A percentile compares a stretch with the other conserved stretches of the same genome.
Conservation (phyloP, 2,797 vertebrate genomes). For the Chelon labrosus region DNA sequence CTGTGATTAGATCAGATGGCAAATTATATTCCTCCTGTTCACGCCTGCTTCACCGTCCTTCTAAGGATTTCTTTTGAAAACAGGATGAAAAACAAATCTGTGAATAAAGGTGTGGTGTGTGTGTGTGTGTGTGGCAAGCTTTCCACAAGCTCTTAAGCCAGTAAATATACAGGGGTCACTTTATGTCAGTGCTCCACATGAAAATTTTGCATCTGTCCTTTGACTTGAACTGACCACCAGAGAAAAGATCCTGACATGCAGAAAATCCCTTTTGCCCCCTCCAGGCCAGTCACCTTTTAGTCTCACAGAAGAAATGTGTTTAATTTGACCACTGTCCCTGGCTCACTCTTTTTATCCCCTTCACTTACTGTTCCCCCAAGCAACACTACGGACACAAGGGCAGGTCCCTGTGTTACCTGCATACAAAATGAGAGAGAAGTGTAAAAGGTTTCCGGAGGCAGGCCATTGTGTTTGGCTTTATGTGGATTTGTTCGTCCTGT, state of each 20-base stretch:
- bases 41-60: not conserved
- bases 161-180: not conserved
- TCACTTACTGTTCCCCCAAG: slow-evolving; percentile 43
- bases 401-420: slow-evolving; percentile 35
- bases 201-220: not conserved
- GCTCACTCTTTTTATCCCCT: slow-evolving; percentile 39
- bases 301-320: slow-evolving; percentile 31
- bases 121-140: slow-evolving; percentile 4
- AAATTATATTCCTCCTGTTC: slow-evolving; percentile 35
- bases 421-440: slow-evolving; percentile 42
- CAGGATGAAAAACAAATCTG: slow-evolving; percentile 38
- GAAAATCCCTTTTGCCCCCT: not conserved
- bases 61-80: slow-evolving; percentile 11
- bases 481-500: not conserved
- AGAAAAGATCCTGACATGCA: slow-evolving; percentile 6
- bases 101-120: slow-evolving; percentile 5
- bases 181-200: not conserved
- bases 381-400: slow-evolving; percentile 29
- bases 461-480: slow-evolving; percentile 16
- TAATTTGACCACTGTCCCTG: slow-evolving; percentile 35
- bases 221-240: slow-evolving; percentile 28
- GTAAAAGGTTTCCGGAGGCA: not conserved
- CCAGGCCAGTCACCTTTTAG: slow-evolving; percentile 21
- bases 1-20: slow-evolving; percentile 32
- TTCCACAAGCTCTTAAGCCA: not conserved